These are phyloP conservation scores for Sminthurinus signatus DNA, from an alignment of 1,140 invertebrate species.

Conservation along the genomic window DNA sequence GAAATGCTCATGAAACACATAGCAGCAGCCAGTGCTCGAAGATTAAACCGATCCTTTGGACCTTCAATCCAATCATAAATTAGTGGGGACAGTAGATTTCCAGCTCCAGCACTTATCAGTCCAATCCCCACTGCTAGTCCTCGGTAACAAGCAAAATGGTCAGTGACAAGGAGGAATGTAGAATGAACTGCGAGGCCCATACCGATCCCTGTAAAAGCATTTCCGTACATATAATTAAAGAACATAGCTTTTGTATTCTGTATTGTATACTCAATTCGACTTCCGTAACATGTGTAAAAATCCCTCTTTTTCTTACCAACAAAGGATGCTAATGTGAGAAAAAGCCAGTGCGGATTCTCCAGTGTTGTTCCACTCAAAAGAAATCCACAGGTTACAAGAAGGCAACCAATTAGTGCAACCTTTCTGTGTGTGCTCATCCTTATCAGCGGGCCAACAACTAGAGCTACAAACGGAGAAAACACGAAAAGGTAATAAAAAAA, in stretches of 20 bases:
- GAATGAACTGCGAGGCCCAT: slow-evolving; percentile 14
- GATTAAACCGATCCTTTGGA: slow-evolving; percentile 21
- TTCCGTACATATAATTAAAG: no score
- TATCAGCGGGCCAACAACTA: slow-evolving; percentile 13
- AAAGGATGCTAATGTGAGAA: slow-evolving; percentile 23
- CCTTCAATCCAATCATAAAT: slow-evolving; percentile 9
- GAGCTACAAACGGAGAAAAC: no score
- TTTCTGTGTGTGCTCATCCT: slow-evolving; percentile 8
- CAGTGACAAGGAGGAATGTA: slow-evolving; percentile 18
- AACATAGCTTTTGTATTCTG: no score
- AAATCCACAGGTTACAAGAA: slow-evolving; percentile 17
- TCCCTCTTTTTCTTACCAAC: slow-evolving; percentile 14
- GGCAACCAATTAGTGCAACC: slow-evolving; percentile 20
- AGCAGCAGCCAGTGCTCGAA: slow-evolving; percentile 24
- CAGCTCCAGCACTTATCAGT: slow-evolving; percentile 10
- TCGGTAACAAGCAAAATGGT: slow-evolving; percentile 18
- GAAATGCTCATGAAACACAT: slow-evolving; percentile 17
- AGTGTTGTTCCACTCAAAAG: slow-evolving; percentile 6
- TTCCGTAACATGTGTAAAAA: no score
- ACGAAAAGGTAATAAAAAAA: no score
- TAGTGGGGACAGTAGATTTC: slow-evolving; percentile 21
- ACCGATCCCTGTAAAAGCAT: slow-evolving; percentile 19
- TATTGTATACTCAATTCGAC: no score
- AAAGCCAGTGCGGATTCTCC: slow-evolving; percentile 17
- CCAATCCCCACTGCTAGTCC: slow-evolving; percentile 29